These are phyloP conservation scores for Rhamphomyia laevipes DNA, from an alignment of 2,888 invertebrate species.

Conservation along the genomic window DNA sequence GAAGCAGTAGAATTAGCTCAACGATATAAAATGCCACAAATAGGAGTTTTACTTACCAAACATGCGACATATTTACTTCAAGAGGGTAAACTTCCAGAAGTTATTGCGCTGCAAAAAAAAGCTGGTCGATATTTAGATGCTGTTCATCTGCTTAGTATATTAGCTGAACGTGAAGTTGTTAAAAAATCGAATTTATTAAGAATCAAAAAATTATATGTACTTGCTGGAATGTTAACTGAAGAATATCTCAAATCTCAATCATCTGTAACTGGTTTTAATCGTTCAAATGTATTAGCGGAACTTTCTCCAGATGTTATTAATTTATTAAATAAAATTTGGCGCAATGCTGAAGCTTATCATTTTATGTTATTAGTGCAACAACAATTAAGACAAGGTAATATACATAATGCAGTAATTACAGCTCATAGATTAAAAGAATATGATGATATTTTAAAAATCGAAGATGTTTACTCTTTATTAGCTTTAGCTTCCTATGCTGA, in stretches of 20 bases:
- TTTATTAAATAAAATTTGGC: conserved; percentile 66
- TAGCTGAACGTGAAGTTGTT: conserved; percentile 68
- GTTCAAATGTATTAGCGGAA: conserved; percentile 27
- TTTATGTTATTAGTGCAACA: conserved; percentile 68
- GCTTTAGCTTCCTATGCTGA: conserved; percentile 55
- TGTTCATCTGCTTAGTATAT: conserved; percentile 32
- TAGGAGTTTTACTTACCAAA: conserved; percentile 59
- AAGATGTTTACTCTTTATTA: conserved; percentile 57
- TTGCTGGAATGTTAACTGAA: conserved; percentile 79
- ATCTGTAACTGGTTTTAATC: conserved; percentile 20
- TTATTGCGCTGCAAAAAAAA: conserved; percentile 55
- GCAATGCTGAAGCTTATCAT: conserved; percentile 76
- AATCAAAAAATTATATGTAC: conserved; percentile 82
- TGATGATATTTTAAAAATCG: conserved; percentile 59
- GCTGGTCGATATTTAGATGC: conserved; percentile 35
- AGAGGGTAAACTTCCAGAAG: conserved; percentile 63
- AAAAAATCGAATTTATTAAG: conserved; percentile 57
- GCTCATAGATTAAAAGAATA: conserved; percentile 57
- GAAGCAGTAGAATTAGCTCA: conserved; percentile 74
- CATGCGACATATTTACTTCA: conserved; percentile 66
- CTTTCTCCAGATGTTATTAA: conserved; percentile 40
- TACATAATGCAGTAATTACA: conserved; percentile 67
- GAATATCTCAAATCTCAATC: conserved; percentile 40
- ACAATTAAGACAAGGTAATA: conserved; percentile 61
- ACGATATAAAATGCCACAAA: conserved; percentile 62